phyloP scores from a whole-genome alignment of 2,888 invertebrate genomes.

The Drosophila helvetica region DNA sequence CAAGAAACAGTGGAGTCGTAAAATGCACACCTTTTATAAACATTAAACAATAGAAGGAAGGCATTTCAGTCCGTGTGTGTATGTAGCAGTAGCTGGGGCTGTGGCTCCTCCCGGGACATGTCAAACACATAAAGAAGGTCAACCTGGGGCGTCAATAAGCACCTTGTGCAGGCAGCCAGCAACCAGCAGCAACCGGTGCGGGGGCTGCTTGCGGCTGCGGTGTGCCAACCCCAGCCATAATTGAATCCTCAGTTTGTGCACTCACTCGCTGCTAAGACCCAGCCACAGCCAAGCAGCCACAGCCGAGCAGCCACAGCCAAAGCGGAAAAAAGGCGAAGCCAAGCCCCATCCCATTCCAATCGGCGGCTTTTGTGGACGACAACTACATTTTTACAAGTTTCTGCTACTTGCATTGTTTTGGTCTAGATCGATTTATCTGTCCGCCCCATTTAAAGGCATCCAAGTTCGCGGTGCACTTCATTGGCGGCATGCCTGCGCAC shows the following conservation, averaged over 20 bases:
- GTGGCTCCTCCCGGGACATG: slow-evolving; percentile 38
- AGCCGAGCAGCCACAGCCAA: slow-evolving; percentile 6
- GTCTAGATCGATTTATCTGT: slow-evolving; percentile 26
- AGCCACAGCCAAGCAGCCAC: slow-evolving; percentile 15
- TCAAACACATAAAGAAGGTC: slow-evolving; percentile 51
- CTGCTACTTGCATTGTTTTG: slow-evolving; percentile 20
- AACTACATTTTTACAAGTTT: slow-evolving; percentile 53
- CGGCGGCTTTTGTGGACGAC: slow-evolving; percentile 42
- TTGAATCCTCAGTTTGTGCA: slow-evolving; percentile 69
- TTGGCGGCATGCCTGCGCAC: slow-evolving; percentile 15
- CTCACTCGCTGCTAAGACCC: slow-evolving; percentile 15
- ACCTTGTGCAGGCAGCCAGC: slow-evolving; percentile 22
- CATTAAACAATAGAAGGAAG: slow-evolving; percentile 58
- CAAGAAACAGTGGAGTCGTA: slow-evolving; percentile 38
- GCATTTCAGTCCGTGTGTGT: slow-evolving; percentile 18
- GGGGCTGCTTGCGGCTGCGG: slow-evolving; percentile 32
- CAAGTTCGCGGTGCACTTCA: slow-evolving; percentile 15
- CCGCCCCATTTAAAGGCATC: slow-evolving; percentile 32
- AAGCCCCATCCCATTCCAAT: background rate
- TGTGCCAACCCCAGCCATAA: slow-evolving; percentile 51
- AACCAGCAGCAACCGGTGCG: background rate
- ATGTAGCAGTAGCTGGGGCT: slow-evolving; percentile 4
- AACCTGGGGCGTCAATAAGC: slow-evolving; percentile 46
- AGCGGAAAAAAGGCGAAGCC: slow-evolving; percentile 1
- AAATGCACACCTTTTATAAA: slow-evolving; percentile 59